These are phyloP conservation scores for Lucilia cuprina DNA, from an alignment of 1,140 invertebrate genomes.

Conservation along the genomic window DNA sequence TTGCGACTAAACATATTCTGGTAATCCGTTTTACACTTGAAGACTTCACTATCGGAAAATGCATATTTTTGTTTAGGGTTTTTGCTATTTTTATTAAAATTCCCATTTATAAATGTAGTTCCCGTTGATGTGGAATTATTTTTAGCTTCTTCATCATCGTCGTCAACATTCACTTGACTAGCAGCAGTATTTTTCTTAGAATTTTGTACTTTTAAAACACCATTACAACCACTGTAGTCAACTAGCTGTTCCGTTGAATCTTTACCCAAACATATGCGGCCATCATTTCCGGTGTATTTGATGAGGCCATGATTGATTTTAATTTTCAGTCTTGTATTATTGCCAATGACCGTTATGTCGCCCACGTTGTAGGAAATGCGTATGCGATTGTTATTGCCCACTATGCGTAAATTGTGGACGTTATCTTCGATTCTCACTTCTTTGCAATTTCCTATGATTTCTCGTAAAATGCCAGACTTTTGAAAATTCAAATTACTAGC, in stretches of 20 bases:
- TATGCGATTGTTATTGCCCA: slow-evolving; percentile 56
- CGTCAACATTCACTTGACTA: slow-evolving; percentile 46
- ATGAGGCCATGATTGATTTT: slow-evolving; percentile 48
- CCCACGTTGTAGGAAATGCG: slow-evolving; percentile 51
- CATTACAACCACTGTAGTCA: slow-evolving; percentile 58
- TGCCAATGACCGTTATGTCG: slow-evolving; percentile 53
- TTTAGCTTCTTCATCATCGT: background rate
- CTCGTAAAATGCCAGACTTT: slow-evolving; percentile 31
- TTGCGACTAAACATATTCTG: background rate
- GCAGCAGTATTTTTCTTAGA: background rate
- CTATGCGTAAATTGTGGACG: slow-evolving; percentile 49
- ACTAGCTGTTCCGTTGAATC: slow-evolving; percentile 49
- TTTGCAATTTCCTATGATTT: slow-evolving; percentile 57
- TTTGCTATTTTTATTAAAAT: background rate
- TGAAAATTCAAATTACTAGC: slow-evolving; percentile 1
- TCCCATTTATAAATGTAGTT: background rate
- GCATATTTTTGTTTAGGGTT: background rate
- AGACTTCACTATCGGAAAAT: background rate
- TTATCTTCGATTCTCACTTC: slow-evolving; percentile 58
- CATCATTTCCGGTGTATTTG: slow-evolving; percentile 57
- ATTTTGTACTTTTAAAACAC: slow-evolving; percentile 46
- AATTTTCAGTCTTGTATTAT: slow-evolving; percentile 53
- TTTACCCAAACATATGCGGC: slow-evolving; percentile 55
- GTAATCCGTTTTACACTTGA: too few relatives aligned
- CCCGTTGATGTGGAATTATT: background rate